Conservation (phyloP, 2,797 vertebrate species). For the Potorous gilbertii region DNA sequence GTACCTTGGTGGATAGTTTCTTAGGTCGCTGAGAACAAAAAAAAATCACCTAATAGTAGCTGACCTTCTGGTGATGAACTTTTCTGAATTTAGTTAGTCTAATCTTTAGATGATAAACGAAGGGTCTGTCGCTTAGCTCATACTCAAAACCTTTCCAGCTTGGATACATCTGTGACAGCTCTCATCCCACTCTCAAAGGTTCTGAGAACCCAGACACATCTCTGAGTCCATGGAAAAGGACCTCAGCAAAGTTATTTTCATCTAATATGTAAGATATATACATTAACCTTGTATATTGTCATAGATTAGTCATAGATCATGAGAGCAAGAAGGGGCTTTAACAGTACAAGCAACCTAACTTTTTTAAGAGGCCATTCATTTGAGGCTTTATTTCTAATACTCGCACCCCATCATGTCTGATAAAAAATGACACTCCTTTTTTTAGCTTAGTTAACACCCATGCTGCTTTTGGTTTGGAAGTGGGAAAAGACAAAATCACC, state of each 20-base stretch:
- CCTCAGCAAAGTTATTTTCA: neutral
- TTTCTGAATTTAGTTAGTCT: neutral
- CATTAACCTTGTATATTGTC: neutral
- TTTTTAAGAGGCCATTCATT: conserved; percentile 34
- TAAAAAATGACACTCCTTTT: conserved; percentile 8
- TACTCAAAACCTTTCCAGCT: neutral
- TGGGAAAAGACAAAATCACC: neutral
- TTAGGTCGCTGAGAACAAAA: neutral
- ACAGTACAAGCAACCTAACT: neutral
- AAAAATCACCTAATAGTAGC: neutral
- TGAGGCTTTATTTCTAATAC: conserved; percentile 37
- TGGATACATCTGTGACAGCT: neutral
- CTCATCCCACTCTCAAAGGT: neutral
- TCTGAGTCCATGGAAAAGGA: neutral
- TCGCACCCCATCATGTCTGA: conserved; percentile 12
- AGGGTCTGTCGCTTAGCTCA: neutral
- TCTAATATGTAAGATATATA: neutral
- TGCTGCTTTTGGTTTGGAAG: conserved; percentile 35
- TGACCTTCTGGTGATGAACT: neutral
- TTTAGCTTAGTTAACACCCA: conserved; percentile 22
- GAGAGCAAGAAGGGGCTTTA: neutral
- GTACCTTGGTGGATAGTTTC: neutral
- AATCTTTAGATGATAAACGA: neutral
- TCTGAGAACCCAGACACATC: neutral
- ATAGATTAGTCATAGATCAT: neutral